These are phyloP conservation scores for Liasis olivaceus DNA, from an alignment of 2,797 vertebrate genomes.

Conservation along the genomic window DNA sequence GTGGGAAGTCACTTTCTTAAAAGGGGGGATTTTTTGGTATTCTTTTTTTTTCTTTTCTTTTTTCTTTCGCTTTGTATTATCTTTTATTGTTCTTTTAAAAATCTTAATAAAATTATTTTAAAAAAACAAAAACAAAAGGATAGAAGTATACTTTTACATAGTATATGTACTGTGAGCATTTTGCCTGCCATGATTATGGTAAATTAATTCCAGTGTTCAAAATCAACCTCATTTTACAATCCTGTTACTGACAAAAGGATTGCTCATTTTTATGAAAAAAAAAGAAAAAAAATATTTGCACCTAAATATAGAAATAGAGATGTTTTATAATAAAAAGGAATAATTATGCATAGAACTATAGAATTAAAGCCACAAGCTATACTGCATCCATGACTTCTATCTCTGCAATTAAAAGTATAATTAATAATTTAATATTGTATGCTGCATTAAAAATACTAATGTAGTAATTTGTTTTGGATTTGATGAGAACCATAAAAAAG, in stretches of 20 bases:
- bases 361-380: background rate
- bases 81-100: too few relatives aligned
- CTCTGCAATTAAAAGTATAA: constrained; percentile 10
- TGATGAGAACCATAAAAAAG: constrained; percentile 18
- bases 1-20: too few relatives aligned
- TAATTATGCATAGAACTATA: constrained; percentile 8
- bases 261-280: constrained; percentile 49
- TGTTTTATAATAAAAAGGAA: background rate
- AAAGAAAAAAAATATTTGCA: constrained; percentile 7
- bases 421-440: constrained; percentile 24
- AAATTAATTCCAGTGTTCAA: constrained; percentile 27
- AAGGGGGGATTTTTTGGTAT: too few relatives aligned
- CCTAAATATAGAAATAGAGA: background rate
- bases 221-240: constrained; percentile 42
- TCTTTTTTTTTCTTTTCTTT: too few relatives aligned
- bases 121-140: too few relatives aligned
- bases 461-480: background rate
- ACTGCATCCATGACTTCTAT: background rate
- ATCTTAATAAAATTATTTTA: too few relatives aligned
- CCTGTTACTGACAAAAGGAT: constrained; percentile 18
- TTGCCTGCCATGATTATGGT: background rate
- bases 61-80: too few relatives aligned
- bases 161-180: background rate
- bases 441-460: background rate
- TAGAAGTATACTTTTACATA: constrained; percentile 27